These are phyloP conservation scores for Lucilia cuprina DNA, from an alignment of 1,140 invertebrate species.

Conservation along the genomic window DNA sequence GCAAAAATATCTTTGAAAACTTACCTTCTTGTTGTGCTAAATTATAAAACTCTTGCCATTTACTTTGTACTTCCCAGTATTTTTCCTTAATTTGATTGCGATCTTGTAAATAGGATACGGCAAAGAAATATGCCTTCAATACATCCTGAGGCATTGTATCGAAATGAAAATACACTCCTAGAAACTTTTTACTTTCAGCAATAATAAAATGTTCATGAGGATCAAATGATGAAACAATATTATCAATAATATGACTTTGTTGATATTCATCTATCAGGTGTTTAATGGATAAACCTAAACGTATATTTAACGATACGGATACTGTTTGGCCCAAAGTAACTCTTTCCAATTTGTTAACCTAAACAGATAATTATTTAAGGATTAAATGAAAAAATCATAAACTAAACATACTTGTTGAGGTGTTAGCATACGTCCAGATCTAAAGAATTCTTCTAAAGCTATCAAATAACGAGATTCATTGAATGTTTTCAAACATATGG, in stretches of 20 bases:
- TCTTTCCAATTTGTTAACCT: constrained; percentile 69
- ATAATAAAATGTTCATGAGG: constrained; percentile 61
- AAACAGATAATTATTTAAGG: not conserved
- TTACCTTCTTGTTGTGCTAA: constrained; percentile 55
- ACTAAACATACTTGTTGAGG: constrained; percentile 57
- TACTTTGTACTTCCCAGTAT: constrained; percentile 64
- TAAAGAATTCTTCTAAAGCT: constrained; percentile 70
- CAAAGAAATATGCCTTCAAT: constrained; percentile 60
- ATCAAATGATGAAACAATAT: constrained; percentile 64
- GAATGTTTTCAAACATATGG: constrained; percentile 76
- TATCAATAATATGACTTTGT: constrained; percentile 51
- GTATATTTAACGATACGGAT: constrained; percentile 61
- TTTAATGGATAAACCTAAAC: constrained; percentile 50
- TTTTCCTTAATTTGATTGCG: constrained; percentile 62
- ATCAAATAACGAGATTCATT: constrained; percentile 80
- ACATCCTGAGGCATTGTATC: constrained; percentile 58
- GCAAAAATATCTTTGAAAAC: not conserved
- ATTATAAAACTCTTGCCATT: constrained; percentile 60
- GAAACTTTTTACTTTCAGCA: constrained; percentile 55
- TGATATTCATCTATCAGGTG: constrained; percentile 52
- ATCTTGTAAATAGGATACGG: constrained; percentile 61
- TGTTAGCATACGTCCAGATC: constrained; percentile 62
- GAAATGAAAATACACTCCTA: constrained; percentile 61
- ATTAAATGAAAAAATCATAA: not conserved
- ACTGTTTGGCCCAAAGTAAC: constrained; percentile 66